phyloP scores from a whole-genome alignment of 2,113 vertebrate genomes.

The Crotophaga sulcirostris region DNA sequence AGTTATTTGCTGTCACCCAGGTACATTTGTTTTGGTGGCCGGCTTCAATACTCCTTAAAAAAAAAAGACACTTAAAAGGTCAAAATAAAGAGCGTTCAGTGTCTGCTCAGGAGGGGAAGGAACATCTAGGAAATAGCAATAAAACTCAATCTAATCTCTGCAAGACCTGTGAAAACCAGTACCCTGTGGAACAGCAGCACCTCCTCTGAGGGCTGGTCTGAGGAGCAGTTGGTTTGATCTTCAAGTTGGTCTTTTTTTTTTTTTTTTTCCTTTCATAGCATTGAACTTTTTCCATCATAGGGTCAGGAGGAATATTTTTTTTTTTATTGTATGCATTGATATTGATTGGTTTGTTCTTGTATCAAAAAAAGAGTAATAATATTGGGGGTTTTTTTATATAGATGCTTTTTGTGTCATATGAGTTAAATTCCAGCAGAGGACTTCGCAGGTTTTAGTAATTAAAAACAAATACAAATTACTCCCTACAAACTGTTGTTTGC shows the following conservation, averaged over 20 bases:
- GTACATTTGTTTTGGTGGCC: neutral
- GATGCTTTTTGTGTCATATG: neutral
- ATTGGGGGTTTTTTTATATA: neutral
- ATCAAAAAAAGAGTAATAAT: neutral
- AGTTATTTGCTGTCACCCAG: neutral
- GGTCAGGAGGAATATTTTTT: neutral
- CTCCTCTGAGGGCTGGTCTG: neutral
- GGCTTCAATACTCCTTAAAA: neutral
- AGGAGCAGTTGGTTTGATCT: neutral
- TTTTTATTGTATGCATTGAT: neutral
- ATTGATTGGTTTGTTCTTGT: neutral
- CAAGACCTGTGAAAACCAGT: neutral
- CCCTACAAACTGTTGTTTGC: neutral
- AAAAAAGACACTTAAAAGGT: neutral
- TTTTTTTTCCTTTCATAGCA: rapidly evolving
- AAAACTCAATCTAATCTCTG: neutral
- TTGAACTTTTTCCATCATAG: neutral
- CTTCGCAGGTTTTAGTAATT: no score
- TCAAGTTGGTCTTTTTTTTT: neutral
- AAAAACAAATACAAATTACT: neutral
- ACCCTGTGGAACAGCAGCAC: neutral
- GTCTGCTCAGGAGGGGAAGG: neutral
- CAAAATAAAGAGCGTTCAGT: neutral
- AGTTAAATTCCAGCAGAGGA: neutral
- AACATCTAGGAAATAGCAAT: neutral